Percentiles rank a stretch among this genome's conserved stretches.
Conservation (phyloP, 2,888 invertebrate genomes). For the Drosophila niveifrons region DNA sequence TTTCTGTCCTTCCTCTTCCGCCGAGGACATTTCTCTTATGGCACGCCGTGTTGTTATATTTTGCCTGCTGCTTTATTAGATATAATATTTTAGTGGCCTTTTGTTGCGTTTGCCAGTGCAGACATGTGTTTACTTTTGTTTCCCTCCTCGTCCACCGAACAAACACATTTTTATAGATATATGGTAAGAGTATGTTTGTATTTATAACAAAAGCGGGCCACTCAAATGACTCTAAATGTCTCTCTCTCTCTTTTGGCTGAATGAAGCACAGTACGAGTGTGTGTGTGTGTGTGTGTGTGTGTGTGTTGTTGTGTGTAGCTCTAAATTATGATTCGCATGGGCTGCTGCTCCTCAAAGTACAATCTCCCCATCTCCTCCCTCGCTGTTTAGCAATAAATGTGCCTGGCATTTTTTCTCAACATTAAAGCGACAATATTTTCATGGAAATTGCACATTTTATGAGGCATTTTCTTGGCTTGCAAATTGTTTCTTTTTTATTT, state of each 20-base stretch:
- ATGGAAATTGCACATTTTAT: slow-evolving; percentile 72
- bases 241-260: slow-evolving; percentile 25
- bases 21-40: slow-evolving; percentile 42
- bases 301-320: slow-evolving; percentile 37
- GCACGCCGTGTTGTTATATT: slow-evolving; percentile 50
- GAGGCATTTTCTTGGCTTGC: slow-evolving; percentile 33
- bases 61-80: slow-evolving; percentile 75
- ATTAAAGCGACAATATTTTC: slow-evolving; percentile 72
- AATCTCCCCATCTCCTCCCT: background rate
- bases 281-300: slow-evolving; percentile 9
- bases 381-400: slow-evolving; percentile 59
- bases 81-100: slow-evolving; percentile 80
- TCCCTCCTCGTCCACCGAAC: slow-evolving; percentile 9
- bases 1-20: slow-evolving; percentile 20
- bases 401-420: slow-evolving; percentile 67
- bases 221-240: slow-evolving; percentile 69
- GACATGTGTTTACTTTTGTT: slow-evolving; percentile 75
- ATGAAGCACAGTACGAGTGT: background rate
- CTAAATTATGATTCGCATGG: slow-evolving; percentile 68
- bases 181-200: slow-evolving; percentile 52
- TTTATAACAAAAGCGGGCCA: slow-evolving; percentile 70
- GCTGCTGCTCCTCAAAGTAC: slow-evolving; percentile 30
- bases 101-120: slow-evolving; percentile 57
- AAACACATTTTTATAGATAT: slow-evolving; percentile 37
- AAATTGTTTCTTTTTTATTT: slow-evolving; percentile 70